phyloP scores from a whole-genome alignment of 2,888 invertebrate species.

The Nipponacmea schrenckii region DNA sequence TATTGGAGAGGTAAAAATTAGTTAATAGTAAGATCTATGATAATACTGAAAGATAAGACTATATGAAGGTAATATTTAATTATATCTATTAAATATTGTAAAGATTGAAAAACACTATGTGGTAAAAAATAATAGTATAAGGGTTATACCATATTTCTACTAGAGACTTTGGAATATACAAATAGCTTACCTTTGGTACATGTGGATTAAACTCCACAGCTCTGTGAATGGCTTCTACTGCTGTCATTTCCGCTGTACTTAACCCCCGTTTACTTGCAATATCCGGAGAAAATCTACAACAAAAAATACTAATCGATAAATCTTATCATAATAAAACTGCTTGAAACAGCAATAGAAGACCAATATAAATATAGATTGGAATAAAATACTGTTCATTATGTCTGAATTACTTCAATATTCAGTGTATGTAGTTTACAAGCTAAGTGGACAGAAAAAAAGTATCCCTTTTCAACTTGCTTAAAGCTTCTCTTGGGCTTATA shows the following conservation, averaged over 20 bases:
- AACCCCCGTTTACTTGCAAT: constrained; percentile 85
- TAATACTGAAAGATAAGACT: background rate
- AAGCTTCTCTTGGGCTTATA: too few species aligned
- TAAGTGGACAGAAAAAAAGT: too few species aligned
- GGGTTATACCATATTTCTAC: too few species aligned
- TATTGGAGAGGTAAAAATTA: background rate
- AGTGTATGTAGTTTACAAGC: too few species aligned
- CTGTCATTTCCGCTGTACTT: constrained; percentile 88
- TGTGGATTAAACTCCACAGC: constrained; percentile 98
- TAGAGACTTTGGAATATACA: background rate
- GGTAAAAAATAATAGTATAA: too few species aligned
- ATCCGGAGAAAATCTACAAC: constrained; percentile 80
- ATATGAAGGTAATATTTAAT: background rate
- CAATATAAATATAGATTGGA: too few species aligned
- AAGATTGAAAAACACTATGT: background rate
- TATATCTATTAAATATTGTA: background rate
- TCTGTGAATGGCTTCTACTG: constrained; percentile 92
- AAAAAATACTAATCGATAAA: constrained; percentile 22
- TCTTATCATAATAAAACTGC: too few species aligned
- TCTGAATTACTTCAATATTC: too few species aligned
- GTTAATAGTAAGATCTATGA: background rate
- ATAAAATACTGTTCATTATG: too few species aligned
- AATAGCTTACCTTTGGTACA: constrained; percentile 81
- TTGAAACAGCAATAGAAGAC: too few species aligned
- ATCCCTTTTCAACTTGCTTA: too few species aligned